Evolutionary conservation across 2,888 invertebrate genomes (phyloP), one percentile per base, ranked within the genome.

Genomic region (Cataglyphis rosenhaueri): DNA sequence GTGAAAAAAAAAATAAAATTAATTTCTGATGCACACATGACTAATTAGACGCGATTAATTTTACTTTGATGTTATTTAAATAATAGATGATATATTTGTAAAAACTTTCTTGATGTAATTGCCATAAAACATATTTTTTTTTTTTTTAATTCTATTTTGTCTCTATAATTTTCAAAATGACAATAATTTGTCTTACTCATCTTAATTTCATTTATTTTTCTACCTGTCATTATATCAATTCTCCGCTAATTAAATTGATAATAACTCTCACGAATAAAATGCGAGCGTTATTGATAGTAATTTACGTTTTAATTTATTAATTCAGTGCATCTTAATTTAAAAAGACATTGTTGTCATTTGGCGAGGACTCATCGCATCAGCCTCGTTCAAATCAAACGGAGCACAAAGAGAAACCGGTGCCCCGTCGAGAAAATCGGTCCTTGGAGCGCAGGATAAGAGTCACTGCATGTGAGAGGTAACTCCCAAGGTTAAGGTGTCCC

Each of bases 401-500:
- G 6, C 18, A 65, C n/a, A 52, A 65, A 21, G 18, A 64, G n/a
- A 81, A 71, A 57, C 18, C 18, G 3, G 6, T 68, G 21, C 10
- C 3, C 0, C 15, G 52, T 10, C 41, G 18, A 32, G 35, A 59
- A 48, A 79, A 48, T 70, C 44, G 35, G 35, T 79, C 44, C 59
- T 70, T 79, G 70, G 35, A 6, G 12, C 25, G 18, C 35, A 59
- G 15, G n/a, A 61, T 62, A 52, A 38, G 9, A 59, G 15, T 41
- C 52, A 70, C 41, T 59, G 29, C 32, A 88, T 88, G 92, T 91
- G 91, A 92, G 91, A 92, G 92, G 92, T 83, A 82, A 57, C 61
- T 75, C 73, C 85, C 92, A 93, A 93, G 93, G 93, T 93, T 92
- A 92, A 93, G 92, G 92, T 91, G 87, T 3, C 38, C n/a, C 75